Evolutionary conservation across 2,113 vertebrate species (phyloP).

Genomic region (Choloepus hoffmanni): DNA sequence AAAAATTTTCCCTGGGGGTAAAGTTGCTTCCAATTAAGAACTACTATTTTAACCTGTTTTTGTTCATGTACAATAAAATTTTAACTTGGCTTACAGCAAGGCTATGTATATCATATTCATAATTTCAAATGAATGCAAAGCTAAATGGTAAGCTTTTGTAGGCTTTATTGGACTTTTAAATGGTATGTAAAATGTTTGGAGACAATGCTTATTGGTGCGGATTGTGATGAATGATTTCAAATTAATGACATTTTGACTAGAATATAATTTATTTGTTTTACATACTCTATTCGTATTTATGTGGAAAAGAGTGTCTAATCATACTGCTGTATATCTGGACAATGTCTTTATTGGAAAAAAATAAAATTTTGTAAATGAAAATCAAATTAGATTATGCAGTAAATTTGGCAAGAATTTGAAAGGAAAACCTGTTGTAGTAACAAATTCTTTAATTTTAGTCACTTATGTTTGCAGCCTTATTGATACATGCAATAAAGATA

Average conservation of each 20-base stretch:
- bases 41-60: not conserved
- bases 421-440: not conserved
- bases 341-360: not conserved
- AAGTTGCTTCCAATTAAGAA: not conserved
- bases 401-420: constrained; percentile 42
- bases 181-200: not conserved
- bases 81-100: not conserved
- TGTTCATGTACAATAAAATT: not conserved
- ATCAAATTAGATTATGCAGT: not conserved
- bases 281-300: not conserved
- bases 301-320: constrained; percentile 19
- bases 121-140: not conserved
- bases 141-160: not conserved
- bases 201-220: not conserved
- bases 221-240: constrained; percentile 43
- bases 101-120: not conserved
- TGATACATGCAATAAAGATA: constrained; percentile 1
- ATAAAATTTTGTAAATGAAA: not conserved
- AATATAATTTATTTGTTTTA: not conserved
- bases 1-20: not conserved
- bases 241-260: not conserved
- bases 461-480: not conserved
- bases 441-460: constrained; percentile 13
- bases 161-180: not conserved
- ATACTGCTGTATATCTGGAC: not conserved